These are phyloP conservation scores for Phaethon lepturus DNA, from an alignment of 2,113 vertebrate genomes.

Conservation along the genomic window DNA sequence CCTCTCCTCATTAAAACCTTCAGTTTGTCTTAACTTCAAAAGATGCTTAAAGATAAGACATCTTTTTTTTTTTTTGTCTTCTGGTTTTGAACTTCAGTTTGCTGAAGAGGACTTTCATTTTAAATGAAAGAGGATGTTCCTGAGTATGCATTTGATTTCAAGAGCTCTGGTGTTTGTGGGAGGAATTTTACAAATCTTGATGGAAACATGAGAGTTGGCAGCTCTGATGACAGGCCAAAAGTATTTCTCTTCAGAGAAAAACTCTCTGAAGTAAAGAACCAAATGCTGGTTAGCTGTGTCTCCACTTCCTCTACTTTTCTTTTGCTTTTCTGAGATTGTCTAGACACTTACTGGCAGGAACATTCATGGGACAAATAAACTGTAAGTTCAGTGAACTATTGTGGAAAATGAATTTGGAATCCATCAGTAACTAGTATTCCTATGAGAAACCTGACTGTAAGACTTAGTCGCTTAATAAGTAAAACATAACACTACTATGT, in stretches of 20 bases:
- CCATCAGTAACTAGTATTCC: neutral
- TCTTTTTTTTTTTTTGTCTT: neutral
- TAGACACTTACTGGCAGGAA: neutral
- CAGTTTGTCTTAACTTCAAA: neutral
- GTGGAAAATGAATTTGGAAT: neutral
- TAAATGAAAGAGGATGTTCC: neutral
- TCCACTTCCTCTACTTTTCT: neutral
- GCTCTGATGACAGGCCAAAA: neutral
- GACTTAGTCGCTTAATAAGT: neutral
- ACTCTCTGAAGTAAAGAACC: neutral
- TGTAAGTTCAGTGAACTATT: neutral
- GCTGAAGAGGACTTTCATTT: neutral
- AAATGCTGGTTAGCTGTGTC: neutral
- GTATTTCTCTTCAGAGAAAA: neutral
- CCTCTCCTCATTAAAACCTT: neutral
- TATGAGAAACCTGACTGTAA: neutral
- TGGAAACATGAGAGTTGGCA: neutral
- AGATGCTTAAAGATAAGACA: neutral
- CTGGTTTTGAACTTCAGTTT: neutral
- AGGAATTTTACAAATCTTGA: neutral
- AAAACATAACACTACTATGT: neutral
- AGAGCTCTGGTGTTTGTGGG: neutral
- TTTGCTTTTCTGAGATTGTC: neutral
- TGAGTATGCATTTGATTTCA: neutral
- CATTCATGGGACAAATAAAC: neutral